Percentiles rank a stretch among this genome's conserved stretches.
phyloP scores from a whole-genome alignment of 2,113 vertebrate species.

The Indicator indicator region DNA sequence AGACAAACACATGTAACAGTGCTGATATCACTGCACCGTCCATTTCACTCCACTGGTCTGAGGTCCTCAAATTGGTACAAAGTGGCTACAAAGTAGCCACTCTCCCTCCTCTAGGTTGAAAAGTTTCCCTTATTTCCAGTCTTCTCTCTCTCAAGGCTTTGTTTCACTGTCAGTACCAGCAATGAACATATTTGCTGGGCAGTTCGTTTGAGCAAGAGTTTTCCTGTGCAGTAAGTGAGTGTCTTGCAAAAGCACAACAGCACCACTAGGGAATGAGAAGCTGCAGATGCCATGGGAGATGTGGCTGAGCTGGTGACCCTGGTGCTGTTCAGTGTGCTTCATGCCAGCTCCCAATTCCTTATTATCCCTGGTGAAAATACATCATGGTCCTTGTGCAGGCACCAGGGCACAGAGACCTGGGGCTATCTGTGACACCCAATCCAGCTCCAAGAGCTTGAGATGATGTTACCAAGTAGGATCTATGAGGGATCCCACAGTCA shows the following conservation, averaged over 20 bases:
- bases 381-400: neutral
- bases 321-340: neutral
- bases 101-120: neutral
- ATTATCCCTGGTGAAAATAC: neutral
- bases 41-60: neutral
- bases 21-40: neutral
- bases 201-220: neutral
- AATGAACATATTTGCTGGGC: neutral
- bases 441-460: neutral
- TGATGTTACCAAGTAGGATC: neutral
- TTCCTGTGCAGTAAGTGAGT: neutral
- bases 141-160: neutral
- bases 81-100: neutral
- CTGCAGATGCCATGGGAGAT: neutral
- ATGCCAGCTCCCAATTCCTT: neutral
- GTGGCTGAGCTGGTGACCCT: neutral
- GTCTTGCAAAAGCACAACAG: neutral
- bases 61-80: neutral
- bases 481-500: no score
- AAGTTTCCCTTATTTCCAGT: neutral
- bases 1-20: neutral
- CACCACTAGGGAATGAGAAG: neutral
- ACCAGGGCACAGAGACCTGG: neutral
- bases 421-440: neutral
- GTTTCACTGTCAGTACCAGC: neutral